Evolutionary conservation across 2,888 invertebrate genomes (phyloP), one percentile per base, ranked within the genome.

Genomic region (Aspidiotus rigidus): DNA sequence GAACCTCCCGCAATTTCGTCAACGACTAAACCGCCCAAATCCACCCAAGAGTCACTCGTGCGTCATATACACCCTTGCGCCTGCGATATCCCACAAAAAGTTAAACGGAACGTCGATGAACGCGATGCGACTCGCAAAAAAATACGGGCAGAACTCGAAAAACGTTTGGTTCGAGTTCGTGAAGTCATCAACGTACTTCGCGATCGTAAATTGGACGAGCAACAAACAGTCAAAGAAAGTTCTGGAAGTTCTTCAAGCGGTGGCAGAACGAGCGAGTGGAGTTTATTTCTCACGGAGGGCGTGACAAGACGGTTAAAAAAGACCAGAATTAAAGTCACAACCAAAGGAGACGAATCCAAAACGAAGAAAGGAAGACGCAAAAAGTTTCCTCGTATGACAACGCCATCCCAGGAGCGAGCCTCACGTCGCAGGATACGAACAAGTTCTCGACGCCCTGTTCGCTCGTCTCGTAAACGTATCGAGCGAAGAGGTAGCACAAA

Each of bases 51-150:
- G 28, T 28, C 28, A 28, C 28, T 28, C 28, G 28, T 28, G 28
- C 28, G 54, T 40, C 64, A 64, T n/a, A 64, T 64, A 13, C 54
- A 40, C 13, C 64, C 54, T 15, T 64, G 64, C 28, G 11, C 11
- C 40, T 64, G 64, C 28, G 64, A 54, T 40, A 39, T 64, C 13
- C 40, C 64, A 11, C 49, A 17, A 53, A 9, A 17, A 2, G 54
- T 54, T 7, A 40, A 53, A 7, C n/a, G 9, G 6, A 54, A 54
- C 15, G 54, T 64, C 40, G 28, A 10, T 40, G 64, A 53, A 54
- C 64, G 17, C 55, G 64, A 64, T 13, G 54, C 53, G 17, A 10
- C 8, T 10, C 53, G 64, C 13, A 64, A 40, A 40, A 39, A 54
- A 53, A n/a, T 15, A 55, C 40, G 49, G 2, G 10, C 17, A 7